Base-by-base conservation (phyloP, 2,888 invertebrate genomes). In the Trachelus troglodyta region DNA sequence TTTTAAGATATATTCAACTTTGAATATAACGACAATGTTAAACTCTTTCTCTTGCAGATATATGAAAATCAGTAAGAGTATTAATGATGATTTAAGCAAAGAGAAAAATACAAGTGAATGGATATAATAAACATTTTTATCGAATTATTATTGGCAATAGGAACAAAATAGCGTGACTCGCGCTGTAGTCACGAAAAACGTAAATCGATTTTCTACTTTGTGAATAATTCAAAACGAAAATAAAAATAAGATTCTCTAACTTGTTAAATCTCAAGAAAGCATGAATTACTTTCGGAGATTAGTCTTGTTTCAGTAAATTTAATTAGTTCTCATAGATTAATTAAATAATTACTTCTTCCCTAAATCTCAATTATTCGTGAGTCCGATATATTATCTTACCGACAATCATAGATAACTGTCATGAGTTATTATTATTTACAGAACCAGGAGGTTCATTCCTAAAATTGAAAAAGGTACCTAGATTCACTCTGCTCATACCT, bases 401-500 rank as follows among this genome's bases (percentile, higher is more conserved):
- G 23, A 56, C 1, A 56, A 56, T 56, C 2, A 56, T 56, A 56
- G 6, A 56, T 56, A 56, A 23, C 23, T 23, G 9, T 23, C 2
- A 6, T 23, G 56, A 15, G 23, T 56, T 56, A 23, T 23, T 56
- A 56, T 23, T 56, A 76, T 69, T 73, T 79, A 73, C 69, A 73
- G 74, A 68, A 69, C 71, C 73, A 37, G 31, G 15, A 56, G 56
- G 23, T 76, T 76, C 23, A 15, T 75, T 78, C n/a, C n/a, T 34
- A 33, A 23, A 37, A 40, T 74, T 75, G 73, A 79, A 77, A 74
- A 76, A 77, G 69, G 74, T 71, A 79, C 12, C 69, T 71, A 69
- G 15, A 69, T 69, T 77, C 34, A 69, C 34, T 69, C 79, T 71
- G 3, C 75, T 89, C 84, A 89, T 78, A 89, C 85, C 83, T 88